These are phyloP conservation scores for Drosophila azteca DNA, from an alignment of 1,140 invertebrate species.

Conservation along the genomic window DNA sequence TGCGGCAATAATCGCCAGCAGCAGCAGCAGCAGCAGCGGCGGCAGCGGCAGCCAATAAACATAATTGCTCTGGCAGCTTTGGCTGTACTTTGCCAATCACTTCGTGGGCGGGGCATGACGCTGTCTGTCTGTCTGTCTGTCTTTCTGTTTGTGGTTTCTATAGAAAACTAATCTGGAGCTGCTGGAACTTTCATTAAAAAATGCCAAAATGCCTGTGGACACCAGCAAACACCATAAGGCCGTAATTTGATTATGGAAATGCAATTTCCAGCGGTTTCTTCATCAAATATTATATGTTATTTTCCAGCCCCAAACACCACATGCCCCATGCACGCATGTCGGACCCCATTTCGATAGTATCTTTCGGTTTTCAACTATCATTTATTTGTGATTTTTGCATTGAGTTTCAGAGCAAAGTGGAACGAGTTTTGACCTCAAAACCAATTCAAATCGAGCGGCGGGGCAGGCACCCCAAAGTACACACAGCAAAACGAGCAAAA, in stretches of 20 bases:
- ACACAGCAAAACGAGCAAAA: slow-evolving; percentile 1
- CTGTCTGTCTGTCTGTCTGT: slow-evolving; percentile 16
- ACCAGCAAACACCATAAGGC: neutral
- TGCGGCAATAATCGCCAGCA: slow-evolving; percentile 52
- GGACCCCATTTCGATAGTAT: slow-evolving; percentile 31
- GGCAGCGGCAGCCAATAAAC: slow-evolving; percentile 13
- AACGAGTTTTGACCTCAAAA: slow-evolving; percentile 52
- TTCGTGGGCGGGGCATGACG: slow-evolving; percentile 18
- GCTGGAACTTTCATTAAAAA: slow-evolving; percentile 53
- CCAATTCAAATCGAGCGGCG: slow-evolving; percentile 26
- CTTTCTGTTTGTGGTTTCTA: slow-evolving; percentile 18
- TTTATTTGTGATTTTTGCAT: neutral
- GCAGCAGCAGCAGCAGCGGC: slow-evolving; percentile 5
- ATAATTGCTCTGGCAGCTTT: slow-evolving; percentile 37
- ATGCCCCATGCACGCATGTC: slow-evolving; percentile 37
- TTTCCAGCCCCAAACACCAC: slow-evolving; percentile 3
- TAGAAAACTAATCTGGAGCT: slow-evolving; percentile 37
- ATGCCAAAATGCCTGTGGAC: slow-evolving; percentile 41
- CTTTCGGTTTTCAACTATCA: slow-evolving; percentile 7
- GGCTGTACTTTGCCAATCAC: slow-evolving; percentile 18
- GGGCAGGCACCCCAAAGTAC: slow-evolving; percentile 9
- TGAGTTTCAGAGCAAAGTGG: slow-evolving; percentile 10
- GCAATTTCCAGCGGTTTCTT: slow-evolving; percentile 29
- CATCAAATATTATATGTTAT: slow-evolving; percentile 16
- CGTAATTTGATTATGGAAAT: slow-evolving; percentile 44